Evolutionary conservation across 2,797 vertebrate species (phyloP), one percentile per base, ranked within the genome.

Genomic region (Sphenopsis melanotis): DNA sequence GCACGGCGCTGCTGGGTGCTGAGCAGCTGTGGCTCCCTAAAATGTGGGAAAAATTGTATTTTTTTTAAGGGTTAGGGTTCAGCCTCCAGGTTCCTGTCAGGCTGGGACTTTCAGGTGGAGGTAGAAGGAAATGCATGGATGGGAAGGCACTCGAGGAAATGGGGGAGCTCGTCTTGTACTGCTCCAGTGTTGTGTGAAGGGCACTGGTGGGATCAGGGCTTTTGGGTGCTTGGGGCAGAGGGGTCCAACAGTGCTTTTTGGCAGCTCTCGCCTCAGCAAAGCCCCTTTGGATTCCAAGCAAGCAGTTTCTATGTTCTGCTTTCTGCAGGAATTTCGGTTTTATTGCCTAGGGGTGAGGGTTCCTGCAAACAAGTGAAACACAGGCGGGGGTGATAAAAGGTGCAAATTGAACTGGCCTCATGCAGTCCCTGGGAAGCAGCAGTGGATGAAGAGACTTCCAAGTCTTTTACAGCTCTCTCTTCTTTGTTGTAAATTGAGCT

Each of bases 361-460:
- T 96, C 74, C 84, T 78, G 89, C 87, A 89, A 92, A 79, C 56
- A 83, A 96, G 93, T 82, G 90, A 94, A 92, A 89, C 2, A 5
- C 82, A 78, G 64, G 68, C 23, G 1, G 74, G 59, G 80, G 88
- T 85, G 93, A 95, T 92, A 96, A 96, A 96, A 96, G 94, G 94
- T 97, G 95, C 75, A 95, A 96, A 97, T 92, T 96, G 95, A 96
- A 94, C 91, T 47, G 93, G 93, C 93, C 92, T 94, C 84, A 89
- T 95, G 90, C 47, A 19, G 91, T 93, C 89, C 89, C 94, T 84
- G 71, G 86, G 88, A 94, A 96, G 74, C 91, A 94, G 74, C 71
- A 85, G 65, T 75, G 61, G 80, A 90, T 92, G 89, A 93, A 94
- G 90, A 61, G 87, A 69, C 74, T 93, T 92, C 76, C 70, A 61